phyloP scores from a whole-genome alignment of 2,113 vertebrate genomes.

The Silurus asotus region DNA sequence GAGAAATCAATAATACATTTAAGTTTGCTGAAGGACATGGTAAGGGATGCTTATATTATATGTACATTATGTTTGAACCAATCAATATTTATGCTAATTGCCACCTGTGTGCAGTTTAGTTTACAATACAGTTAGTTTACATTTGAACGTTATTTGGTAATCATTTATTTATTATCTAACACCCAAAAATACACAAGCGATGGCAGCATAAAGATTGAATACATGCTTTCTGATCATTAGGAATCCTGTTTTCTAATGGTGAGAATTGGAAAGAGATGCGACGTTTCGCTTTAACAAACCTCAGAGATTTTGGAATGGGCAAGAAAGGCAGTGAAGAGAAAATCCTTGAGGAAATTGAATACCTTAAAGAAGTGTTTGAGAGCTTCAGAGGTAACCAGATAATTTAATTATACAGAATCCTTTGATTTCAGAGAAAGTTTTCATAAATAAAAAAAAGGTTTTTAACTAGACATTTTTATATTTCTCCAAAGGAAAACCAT shows the following conservation, averaged over 20 bases:
- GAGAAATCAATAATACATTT: slow-evolving; percentile 70
- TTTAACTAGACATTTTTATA: background rate
- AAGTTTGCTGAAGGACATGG: slow-evolving; percentile 66
- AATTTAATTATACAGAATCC: background rate
- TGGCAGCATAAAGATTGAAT: background rate
- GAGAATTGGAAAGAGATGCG: slow-evolving; percentile 69
- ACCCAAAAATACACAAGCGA: background rate
- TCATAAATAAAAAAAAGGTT: background rate
- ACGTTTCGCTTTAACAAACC: slow-evolving; percentile 63
- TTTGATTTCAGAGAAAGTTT: background rate
- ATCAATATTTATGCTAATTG: background rate
- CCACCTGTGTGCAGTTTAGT: background rate
- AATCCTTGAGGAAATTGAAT: slow-evolving; percentile 64
- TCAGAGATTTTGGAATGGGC: slow-evolving; percentile 70
- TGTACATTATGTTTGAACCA: background rate
- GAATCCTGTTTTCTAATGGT: slow-evolving; percentile 64
- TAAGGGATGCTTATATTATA: slow-evolving; percentile 51
- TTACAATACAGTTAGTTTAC: background rate
- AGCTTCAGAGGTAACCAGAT: slow-evolving; percentile 59
- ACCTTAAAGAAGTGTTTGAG: slow-evolving; percentile 60
- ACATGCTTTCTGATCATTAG: slow-evolving; percentile 45
- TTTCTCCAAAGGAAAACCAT: slow-evolving; percentile 51
- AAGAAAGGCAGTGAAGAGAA: slow-evolving; percentile 63
- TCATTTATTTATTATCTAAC: background rate
- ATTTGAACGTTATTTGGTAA: background rate